Evolutionary conservation across 2,797 vertebrate species (phyloP), one percentile per base, ranked within the genome.

Genomic region (Microctenopoma steveboyesi): DNA sequence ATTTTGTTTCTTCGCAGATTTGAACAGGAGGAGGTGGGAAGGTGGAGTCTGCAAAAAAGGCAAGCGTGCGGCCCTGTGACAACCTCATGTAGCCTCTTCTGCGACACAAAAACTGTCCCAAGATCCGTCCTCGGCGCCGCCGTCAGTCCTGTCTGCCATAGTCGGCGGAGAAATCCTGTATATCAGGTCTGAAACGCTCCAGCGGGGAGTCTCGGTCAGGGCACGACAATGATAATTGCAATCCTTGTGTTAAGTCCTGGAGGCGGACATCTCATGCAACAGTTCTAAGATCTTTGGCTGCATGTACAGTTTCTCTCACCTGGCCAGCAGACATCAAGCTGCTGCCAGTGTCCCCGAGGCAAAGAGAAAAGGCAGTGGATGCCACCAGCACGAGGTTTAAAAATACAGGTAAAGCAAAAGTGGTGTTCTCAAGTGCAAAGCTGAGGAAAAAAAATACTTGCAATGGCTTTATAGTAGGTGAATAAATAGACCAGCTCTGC

Each of bases 1-100:
- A 90, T 89, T 82, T 73, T 70, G 89, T 88, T 92, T 89, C 92
- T 91, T 93, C 89, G 63, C 86, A 83, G 91, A 91, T 91, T 83
- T 90, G 81, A 93, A 86, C 84, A 89, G 90, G 90, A 86, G 92
- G 74, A 89, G 92, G 85, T 91, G 89, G 88, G 87, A 89, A 91
- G 90, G 92, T 91, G 92, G 90, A 92, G 92, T 91, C 92, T 93
- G 81, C 66, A 54, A 89, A 92, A 88, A 87, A 85, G 87, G 90
- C 84, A 84, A 89, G 88, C 83, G 88, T 81, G 84, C 87, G 86
- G 88, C 88, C 89, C 88, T 82, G 80, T 81, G 84, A 87, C 87
- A 89, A 88, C 90, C 92, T 94, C 93, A 93, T 89, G 92, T 88
- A 89, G 93, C 92, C 86, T 92, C 92, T 66, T 87, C 89, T 79